Conservation (phyloP, 2,113 vertebrate genomes). For the Lepisosteus oculatus region DNA sequence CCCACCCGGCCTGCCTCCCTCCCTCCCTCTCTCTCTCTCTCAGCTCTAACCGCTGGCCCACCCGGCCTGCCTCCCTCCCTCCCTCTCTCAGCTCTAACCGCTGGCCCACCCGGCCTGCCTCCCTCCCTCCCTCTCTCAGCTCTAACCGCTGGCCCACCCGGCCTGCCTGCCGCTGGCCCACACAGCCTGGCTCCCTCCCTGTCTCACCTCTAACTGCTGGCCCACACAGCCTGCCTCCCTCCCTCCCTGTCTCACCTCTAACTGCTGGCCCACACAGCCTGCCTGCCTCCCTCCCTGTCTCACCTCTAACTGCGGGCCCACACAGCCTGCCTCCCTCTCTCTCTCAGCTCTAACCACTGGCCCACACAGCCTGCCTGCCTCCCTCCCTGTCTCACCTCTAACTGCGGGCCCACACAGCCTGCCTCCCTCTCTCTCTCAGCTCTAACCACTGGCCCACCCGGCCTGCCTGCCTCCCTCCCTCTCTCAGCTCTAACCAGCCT, state of each 20-base stretch:
- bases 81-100: conserved; percentile 8
- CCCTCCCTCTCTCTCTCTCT: not conserved
- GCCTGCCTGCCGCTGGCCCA: too few species aligned
- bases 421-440: too few species aligned
- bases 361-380: conserved; percentile 42
- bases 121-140: conserved; percentile 17
- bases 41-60: not conserved
- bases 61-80: not conserved
- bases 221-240: too few species aligned
- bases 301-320: not conserved
- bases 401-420: not conserved
- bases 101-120: conserved; percentile 24
- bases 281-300: not conserved
- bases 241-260: not conserved
- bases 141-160: not conserved
- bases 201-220: too few species aligned
- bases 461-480: conserved; percentile 14
- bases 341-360: not conserved
- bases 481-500: conserved; percentile 11
- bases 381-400: conserved; percentile 33
- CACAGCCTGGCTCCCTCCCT: too few species aligned
- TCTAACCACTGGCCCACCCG: not conserved
- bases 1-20: too few species aligned
- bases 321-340: conserved; percentile 7
- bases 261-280: not conserved